Evolutionary conservation across 2,888 invertebrate genomes (phyloP).

Genomic region (Hemicrepidius hirtus): DNA sequence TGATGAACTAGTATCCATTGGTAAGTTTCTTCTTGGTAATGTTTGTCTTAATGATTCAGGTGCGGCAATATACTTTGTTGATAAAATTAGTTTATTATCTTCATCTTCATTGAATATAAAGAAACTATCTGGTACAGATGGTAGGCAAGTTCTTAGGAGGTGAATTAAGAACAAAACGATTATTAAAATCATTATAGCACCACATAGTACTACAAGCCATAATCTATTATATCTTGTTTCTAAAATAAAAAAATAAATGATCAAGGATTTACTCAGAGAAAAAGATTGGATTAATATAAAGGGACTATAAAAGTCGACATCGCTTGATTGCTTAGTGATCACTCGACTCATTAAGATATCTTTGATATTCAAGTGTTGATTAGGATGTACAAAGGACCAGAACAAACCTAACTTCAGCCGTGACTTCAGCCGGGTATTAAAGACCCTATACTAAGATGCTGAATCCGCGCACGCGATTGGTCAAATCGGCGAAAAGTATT

Average conservation of each 20-base stretch:
- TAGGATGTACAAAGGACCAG: too few species aligned
- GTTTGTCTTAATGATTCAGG: background rate
- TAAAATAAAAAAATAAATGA: conserved; percentile 22
- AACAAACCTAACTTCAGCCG: too few species aligned
- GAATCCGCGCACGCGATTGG: too few species aligned
- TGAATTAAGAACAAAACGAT: conserved; percentile 31
- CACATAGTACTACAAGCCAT: conserved; percentile 32
- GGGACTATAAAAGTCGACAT: too few species aligned
- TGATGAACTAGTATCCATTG: background rate
- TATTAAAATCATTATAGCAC: conserved; percentile 25
- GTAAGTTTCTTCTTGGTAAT: background rate
- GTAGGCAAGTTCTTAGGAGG: conserved; percentile 34
- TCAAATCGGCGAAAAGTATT: too few species aligned
- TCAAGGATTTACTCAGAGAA: too few species aligned
- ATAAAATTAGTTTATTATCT: conserved; percentile 45
- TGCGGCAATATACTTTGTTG: conserved; percentile 16
- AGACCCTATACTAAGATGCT: too few species aligned
- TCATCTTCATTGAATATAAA: conserved; percentile 52
- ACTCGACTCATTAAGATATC: too few species aligned
- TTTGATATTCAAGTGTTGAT: too few species aligned
- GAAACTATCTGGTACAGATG: conserved; percentile 47
- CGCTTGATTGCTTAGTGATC: too few species aligned
- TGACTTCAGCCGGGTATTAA: too few species aligned
- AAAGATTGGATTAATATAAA: too few species aligned
- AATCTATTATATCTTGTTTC: conserved; percentile 31